Evolutionary conservation across 2,113 vertebrate species (phyloP).

Genomic region (Colossoma macropomum): DNA sequence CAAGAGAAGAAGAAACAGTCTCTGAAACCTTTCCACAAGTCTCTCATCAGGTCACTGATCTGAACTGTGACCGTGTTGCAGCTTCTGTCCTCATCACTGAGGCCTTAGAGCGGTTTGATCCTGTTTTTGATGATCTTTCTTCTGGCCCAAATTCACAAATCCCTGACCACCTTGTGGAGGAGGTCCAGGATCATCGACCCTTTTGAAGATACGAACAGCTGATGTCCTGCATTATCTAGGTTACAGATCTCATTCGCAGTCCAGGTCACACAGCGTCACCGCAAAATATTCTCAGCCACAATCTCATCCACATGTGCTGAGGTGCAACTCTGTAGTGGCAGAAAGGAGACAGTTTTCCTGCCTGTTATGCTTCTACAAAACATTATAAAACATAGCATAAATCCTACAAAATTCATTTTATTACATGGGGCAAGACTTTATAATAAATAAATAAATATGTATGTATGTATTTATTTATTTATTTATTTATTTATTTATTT

Average conservation of each 20-base stretch:
- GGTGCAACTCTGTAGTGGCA: not conserved
- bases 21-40: conserved; percentile 5
- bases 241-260: conserved; percentile 41
- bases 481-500: no score
- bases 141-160: conserved; percentile 16
- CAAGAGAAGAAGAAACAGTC: conserved; percentile 33
- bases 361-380: no score
- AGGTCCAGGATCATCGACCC: not conserved
- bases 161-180: conserved; percentile 19
- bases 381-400: no score
- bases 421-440: no score
- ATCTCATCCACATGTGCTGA: not conserved
- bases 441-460: no score
- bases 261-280: conserved; percentile 15
- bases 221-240: conserved; percentile 23
- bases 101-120: not conserved
- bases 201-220: conserved; percentile 12
- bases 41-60: conserved; percentile 17
- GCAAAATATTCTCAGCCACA: conserved; percentile 8
- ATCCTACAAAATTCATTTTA: no score
- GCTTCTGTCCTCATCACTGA: not conserved
- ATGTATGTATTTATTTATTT: no score
- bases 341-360: no score
- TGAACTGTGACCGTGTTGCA: not conserved
- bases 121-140: conserved; percentile 38